Evolutionary conservation across 2,797 vertebrate genomes (phyloP), one percentile per base, ranked within the genome.

Genomic region (Graptemys geographica): DNA sequence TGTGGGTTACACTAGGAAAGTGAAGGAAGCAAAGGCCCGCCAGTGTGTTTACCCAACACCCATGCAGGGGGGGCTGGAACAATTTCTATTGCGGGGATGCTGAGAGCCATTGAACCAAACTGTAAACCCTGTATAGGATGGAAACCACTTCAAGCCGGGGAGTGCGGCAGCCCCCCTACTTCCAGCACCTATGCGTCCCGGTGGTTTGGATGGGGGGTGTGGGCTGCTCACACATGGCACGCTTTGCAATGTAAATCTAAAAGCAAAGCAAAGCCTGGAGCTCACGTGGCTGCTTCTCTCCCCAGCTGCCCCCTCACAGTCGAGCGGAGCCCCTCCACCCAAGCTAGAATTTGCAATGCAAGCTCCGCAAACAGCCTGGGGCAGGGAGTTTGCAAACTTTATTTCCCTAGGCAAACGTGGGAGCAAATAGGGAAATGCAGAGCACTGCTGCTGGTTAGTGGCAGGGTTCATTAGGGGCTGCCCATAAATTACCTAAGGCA

Each of bases 51-150:
- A 57, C n/a, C 49, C 55, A 6, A 21, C 19, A 69, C 18, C 65
- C 65, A 21, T 10, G 65, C 80, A 76, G 90, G 56, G 90, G 91
- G 91, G 86, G 76, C 59, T 79, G n/a, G 56, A 28, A 57, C 56
- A 6, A 11, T 12, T 27, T 57, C 11, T 28, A 28, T 28, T 28
- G 3, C 6, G 11, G 27, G 28, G 25, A 4, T 2, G 5, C 27
- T 27, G 56, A 57, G 12, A 59, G 28, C 57, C 57, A 28, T 15
- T 12, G 57, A 59, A 59, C 28, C 57, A 28, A 33, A 62, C 59
- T 62, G 13, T 62, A 62, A 62, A 15, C 4, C 59, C 31, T 62
- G 59, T 16, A 33, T 16, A 6, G 28, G 28, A 8, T 62, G 31
- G 59, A 62, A 16, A 33, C 13, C 6, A 55, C 13, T 33, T 11